phyloP scores from a whole-genome alignment of 2,888 invertebrate species.

The Ophion ellenae region DNA sequence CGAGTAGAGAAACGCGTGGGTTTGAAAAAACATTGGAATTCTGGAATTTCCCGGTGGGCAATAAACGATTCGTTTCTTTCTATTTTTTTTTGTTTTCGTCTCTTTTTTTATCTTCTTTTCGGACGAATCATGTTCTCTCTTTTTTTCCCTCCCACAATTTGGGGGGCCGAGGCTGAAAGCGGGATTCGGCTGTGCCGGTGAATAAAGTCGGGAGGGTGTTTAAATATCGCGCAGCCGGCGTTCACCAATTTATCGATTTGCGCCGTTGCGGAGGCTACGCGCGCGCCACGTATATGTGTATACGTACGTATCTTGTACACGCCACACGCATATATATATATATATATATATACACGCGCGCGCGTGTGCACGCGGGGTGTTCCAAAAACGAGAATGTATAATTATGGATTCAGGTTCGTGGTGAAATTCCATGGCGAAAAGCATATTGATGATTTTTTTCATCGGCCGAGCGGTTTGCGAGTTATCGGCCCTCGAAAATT shows the following conservation, averaged over 20 bases:
- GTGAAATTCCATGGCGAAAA: background rate
- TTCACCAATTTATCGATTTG: constrained; percentile 62
- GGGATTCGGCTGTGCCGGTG: constrained; percentile 6
- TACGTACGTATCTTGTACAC: background rate
- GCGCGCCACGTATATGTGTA: constrained; percentile 14
- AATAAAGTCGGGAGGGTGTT: constrained; percentile 38
- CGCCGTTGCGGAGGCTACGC: constrained; percentile 38
- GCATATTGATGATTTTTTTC: background rate
- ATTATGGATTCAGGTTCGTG: background rate
- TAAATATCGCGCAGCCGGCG: constrained; percentile 33
- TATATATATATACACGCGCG: constrained; percentile 14
- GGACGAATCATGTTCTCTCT: background rate
- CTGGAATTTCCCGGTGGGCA: constrained; percentile 2
- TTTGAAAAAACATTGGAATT: constrained; percentile 21
- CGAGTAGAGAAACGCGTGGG: constrained; percentile 1
- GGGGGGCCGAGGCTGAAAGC: background rate
- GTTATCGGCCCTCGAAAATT: background rate
- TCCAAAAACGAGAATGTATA: background rate
- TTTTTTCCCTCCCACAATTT: background rate
- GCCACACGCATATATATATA: background rate
- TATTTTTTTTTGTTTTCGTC: background rate
- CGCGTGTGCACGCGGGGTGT: background rate
- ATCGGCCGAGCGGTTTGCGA: background rate
- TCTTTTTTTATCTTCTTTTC: background rate
- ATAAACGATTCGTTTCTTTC: background rate